These are phyloP conservation scores for Motacilla tschutschensis DNA, from an alignment of 2,113 vertebrate genomes.

Conservation along the genomic window DNA sequence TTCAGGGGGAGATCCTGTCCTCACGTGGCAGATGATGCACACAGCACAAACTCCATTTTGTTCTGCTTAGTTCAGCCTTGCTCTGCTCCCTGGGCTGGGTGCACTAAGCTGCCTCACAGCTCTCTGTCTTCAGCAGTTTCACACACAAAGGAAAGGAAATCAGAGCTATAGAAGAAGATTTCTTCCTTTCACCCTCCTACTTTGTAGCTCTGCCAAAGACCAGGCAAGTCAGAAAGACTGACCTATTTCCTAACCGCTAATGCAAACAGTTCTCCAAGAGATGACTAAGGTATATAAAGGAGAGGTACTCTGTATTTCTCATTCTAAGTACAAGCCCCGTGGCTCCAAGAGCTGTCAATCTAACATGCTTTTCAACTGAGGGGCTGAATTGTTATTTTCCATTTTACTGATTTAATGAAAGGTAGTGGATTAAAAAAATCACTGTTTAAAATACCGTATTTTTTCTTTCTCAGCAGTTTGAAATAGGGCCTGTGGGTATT, in stretches of 20 bases:
- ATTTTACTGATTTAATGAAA: constrained; percentile 29
- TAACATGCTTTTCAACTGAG: constrained; percentile 4
- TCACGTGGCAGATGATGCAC: not conserved
- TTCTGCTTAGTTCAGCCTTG: not conserved
- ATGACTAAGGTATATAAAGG: not conserved
- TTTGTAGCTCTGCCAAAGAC: not conserved
- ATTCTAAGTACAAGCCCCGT: constrained; percentile 1
- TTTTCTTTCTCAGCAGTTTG: not conserved
- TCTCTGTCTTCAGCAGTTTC: not conserved
- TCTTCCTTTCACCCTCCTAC: not conserved
- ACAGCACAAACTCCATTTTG: not conserved
- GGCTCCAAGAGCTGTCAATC: constrained; percentile 11
- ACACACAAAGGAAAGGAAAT: not conserved
- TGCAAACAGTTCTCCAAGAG: not conserved
- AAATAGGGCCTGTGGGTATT: not conserved
- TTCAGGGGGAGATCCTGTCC: not conserved
- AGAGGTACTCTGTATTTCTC: not conserved
- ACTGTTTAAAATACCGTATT: not conserved
- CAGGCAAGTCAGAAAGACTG: not conserved
- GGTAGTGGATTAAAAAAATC: not conserved
- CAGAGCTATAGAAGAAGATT: not conserved
- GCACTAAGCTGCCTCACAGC: not conserved
- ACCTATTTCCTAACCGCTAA: constrained; percentile 7
- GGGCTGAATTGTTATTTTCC: constrained; percentile 16
- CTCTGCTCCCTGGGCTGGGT: not conserved